phyloP scores from a whole-genome alignment of 1,140 invertebrate species.

The Bombus turneri region DNA sequence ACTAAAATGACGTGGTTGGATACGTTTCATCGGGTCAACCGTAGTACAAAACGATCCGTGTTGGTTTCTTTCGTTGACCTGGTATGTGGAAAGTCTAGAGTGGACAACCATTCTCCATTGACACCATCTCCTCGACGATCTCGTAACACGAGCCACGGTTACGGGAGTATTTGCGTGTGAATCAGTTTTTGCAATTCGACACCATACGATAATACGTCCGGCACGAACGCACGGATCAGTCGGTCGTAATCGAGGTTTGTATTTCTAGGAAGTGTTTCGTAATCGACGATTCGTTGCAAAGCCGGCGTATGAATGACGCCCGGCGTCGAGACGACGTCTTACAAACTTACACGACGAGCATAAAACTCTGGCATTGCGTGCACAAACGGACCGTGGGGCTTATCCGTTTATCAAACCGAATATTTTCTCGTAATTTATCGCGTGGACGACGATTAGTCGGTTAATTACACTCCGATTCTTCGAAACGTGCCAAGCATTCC shows the following conservation, averaged over 20 bases:
- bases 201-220: conserved; percentile 45
- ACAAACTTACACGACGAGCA: neutral
- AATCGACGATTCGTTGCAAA: neutral
- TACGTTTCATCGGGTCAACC: neutral
- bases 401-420: no score
- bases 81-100: neutral
- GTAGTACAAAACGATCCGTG: neutral
- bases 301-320: conserved; percentile 31
- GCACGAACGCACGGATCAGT: conserved; percentile 4
- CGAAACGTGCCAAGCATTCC: no score
- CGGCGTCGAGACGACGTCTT: neutral
- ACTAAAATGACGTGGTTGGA: no score
- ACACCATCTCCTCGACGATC: neutral
- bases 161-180: conserved; percentile 32
- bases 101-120: no score
- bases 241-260: conserved; percentile 30
- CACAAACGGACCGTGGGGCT: no score
- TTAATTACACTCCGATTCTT: no score
- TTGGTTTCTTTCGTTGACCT: neutral
- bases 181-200: conserved; percentile 59
- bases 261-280: conserved; percentile 58
- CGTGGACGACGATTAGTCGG: no score
- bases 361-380: no score
- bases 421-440: no score
- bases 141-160: conserved; percentile 28